Base-by-base conservation (phyloP, 30 jellyfish, hydroid and myxozoan genomes). In the Catostylus mosaicus region DNA sequence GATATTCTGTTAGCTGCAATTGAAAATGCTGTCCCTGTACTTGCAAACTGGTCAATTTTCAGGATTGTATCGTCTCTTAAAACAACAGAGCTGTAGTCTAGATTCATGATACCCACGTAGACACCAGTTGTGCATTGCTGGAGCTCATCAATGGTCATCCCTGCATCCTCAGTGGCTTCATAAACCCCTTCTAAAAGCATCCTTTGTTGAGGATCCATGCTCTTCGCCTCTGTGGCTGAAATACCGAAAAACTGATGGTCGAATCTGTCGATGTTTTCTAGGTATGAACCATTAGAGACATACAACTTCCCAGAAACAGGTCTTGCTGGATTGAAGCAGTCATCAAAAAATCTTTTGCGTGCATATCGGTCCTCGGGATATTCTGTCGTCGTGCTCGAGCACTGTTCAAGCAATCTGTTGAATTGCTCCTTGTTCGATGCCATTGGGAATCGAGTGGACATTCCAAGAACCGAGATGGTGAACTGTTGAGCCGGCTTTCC, bases 171-270 rank as follows among this genome's bases (percentile, higher is more conserved):
- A 9, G 73, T 73, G 12, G 94, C 87, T 50, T 83, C 94, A 30
- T 48, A 83, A 23, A 79, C 75, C 31, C 94, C 94, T 59, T 83
- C 88, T 24, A 83, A 38, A 35, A 83, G 81, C 75, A 83, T 34
- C 36, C 94, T 77, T 71, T 83, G 94, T 40, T 83, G 94, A 12
- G 94, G 94, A 31, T 83, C 94, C 94, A 83, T 83, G 62, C 94
- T 83, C 71, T 63, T 83, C 27, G 94, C 94, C 22, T 83, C 94
- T 33, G 94, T 83, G 7, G 94, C 85, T 24, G 94, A 83, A 0
- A 83, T 83, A 3, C 94, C 94, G 26, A 83, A 83, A 37, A 83
- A 83, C 59, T 83, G 76, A 50, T 83, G 75, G 45, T 83, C 94
- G 31, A 83, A 83, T 30, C 50, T 35, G 10, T 83, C 82, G 54